Evolutionary conservation across 2,113 vertebrate species (phyloP).

Genomic region (Chiloscyllium plagiosum): DNA sequence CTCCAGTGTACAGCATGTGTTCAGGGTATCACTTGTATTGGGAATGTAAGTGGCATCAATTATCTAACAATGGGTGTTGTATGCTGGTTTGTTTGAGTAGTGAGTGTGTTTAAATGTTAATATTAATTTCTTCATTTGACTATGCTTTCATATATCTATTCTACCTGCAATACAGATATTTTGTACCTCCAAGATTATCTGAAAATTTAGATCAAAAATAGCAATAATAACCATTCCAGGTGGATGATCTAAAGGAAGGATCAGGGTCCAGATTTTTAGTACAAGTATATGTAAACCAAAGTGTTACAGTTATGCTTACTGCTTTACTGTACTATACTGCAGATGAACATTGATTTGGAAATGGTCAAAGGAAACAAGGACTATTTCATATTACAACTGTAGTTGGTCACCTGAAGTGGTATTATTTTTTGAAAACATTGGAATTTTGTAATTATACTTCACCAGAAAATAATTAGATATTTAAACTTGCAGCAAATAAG

Average conservation of each 20-base stretch:
- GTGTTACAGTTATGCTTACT: neutral
- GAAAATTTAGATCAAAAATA: neutral
- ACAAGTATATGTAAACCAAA: too few relatives aligned
- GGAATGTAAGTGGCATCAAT: conserved; percentile 77
- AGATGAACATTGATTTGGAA: neutral
- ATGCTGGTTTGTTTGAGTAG: neutral
- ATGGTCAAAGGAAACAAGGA: too few relatives aligned
- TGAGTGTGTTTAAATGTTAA: neutral
- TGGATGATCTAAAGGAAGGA: neutral
- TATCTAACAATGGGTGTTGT: neutral
- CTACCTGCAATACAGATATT: neutral
- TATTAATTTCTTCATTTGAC: neutral
- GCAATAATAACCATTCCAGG: neutral
- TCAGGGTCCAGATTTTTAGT: neutral
- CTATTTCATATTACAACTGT: neutral
- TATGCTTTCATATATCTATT: neutral
- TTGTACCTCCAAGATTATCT: neutral
- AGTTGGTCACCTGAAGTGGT: too few relatives aligned
- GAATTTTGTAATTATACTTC: neutral
- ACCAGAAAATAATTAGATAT: neutral
- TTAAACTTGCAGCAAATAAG: neutral
- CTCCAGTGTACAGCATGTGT: conserved; percentile 79
- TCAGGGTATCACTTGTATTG: conserved; percentile 90
- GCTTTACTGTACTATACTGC: neutral
- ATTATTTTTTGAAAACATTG: neutral